Evolutionary conservation across 2,888 invertebrate species (phyloP).

Genomic region (Philaethria dido): DNA sequence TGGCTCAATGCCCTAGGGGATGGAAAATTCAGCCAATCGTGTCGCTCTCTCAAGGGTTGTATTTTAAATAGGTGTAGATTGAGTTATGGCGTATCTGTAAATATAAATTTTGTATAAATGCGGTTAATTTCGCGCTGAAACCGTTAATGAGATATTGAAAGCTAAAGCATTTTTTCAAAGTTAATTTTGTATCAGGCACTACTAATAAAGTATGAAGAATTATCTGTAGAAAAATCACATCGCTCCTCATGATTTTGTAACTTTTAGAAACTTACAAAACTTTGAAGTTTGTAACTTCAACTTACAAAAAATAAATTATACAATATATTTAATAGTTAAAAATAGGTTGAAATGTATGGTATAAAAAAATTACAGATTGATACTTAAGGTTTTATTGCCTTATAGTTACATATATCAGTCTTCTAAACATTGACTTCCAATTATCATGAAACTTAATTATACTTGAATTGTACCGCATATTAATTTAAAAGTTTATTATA

Average conservation of each 20-base stretch:
- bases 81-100: slow-evolving; percentile 75
- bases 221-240: background rate
- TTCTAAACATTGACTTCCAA: too few relatives aligned
- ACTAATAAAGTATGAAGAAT: background rate
- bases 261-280: slow-evolving; percentile 2
- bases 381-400: too few relatives aligned
- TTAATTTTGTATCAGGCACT: slow-evolving; percentile 1
- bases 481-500: too few relatives aligned
- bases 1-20: slow-evolving; percentile 70
- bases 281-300: too few relatives aligned
- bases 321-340: too few relatives aligned
- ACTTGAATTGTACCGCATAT: background rate
- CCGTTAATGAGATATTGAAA: slow-evolving; percentile 67
- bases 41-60: slow-evolving; percentile 58
- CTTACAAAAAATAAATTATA: background rate
- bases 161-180: slow-evolving; percentile 25
- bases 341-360: too few relatives aligned
- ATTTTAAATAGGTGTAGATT: slow-evolving; percentile 79
- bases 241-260: background rate
- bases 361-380: too few relatives aligned
- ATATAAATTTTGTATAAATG: slow-evolving; percentile 74
- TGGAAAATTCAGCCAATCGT: slow-evolving; percentile 71
- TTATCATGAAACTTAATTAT: too few relatives aligned
- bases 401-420: too few relatives aligned
- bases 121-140: slow-evolving; percentile 61